Evolutionary conservation across 2,113 vertebrate species (phyloP).

Genomic region (Hydrolagus affinis): DNA sequence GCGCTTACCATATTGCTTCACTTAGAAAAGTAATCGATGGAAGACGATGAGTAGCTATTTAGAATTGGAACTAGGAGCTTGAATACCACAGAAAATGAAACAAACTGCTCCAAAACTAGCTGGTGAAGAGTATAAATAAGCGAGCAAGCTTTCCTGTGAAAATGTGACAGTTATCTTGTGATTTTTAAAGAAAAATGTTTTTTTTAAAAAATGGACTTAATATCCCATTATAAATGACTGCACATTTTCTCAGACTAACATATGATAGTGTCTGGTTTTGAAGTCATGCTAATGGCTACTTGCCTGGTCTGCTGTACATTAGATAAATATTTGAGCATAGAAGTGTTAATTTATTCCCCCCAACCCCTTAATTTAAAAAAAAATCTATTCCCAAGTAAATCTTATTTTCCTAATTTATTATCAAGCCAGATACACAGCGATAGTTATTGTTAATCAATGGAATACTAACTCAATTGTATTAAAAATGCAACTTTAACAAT

Average conservation of each 20-base stretch:
- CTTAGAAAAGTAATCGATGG: slow-evolving; percentile 6
- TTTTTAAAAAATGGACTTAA: neutral
- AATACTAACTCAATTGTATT: slow-evolving; percentile 25
- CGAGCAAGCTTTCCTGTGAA: neutral
- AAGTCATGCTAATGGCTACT: slow-evolving; percentile 9
- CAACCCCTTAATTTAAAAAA: slow-evolving; percentile 26
- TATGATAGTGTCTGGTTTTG: slow-evolving; percentile 22
- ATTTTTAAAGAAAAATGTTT: too few relatives aligned
- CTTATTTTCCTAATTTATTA: slow-evolving; percentile 32
- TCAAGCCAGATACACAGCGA: slow-evolving; percentile 23
- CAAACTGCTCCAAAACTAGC: neutral
- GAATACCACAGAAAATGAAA: neutral
- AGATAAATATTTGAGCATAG: slow-evolving; percentile 27
- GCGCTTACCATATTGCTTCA: neutral
- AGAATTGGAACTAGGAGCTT: neutral
- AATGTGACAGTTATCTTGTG: neutral
- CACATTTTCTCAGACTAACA: slow-evolving; percentile 11
- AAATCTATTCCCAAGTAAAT: slow-evolving; percentile 22
- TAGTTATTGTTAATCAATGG: slow-evolving; percentile 17
- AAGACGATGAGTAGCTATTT: neutral
- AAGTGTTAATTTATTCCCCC: slow-evolving; percentile 28
- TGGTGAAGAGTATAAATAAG: slow-evolving; percentile 5
- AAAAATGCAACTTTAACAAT: slow-evolving; percentile 26
- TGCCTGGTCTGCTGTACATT: slow-evolving; percentile 28
- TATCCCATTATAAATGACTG: neutral